Evolutionary conservation across 1,140 invertebrate genomes (phyloP).

Genomic region (Harlomillsia oculata): DNA sequence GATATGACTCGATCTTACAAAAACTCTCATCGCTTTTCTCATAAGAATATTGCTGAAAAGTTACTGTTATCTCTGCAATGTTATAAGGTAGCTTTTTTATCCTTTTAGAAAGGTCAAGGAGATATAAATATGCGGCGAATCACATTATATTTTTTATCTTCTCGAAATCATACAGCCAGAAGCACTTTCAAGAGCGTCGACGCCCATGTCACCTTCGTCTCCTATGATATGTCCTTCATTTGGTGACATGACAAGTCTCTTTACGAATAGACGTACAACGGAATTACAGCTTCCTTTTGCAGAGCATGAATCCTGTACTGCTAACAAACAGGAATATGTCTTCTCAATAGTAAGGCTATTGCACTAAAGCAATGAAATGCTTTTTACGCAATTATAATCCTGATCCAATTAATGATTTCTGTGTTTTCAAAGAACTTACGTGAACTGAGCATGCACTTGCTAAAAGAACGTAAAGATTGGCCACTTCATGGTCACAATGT

Average conservation of each 20-base stretch:
- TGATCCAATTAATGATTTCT: background rate
- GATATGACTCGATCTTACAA: slow-evolving; percentile 47
- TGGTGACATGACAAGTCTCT: slow-evolving; percentile 44
- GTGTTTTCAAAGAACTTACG: slow-evolving; percentile 55
- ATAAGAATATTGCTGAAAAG: slow-evolving; percentile 39
- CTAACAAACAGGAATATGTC: slow-evolving; percentile 74
- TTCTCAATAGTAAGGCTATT: slow-evolving; percentile 61
- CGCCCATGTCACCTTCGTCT: slow-evolving; percentile 63
- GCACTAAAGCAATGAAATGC: too few relatives aligned
- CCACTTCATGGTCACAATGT: slow-evolving; percentile 68
- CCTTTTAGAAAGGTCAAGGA: background rate
- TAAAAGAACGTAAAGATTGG: slow-evolving; percentile 49
- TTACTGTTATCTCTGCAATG: slow-evolving; percentile 57
- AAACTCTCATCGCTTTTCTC: slow-evolving; percentile 19
- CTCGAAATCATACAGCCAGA: slow-evolving; percentile 54
- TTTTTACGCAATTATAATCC: background rate
- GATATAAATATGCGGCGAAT: background rate
- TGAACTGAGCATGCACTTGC: slow-evolving; percentile 67
- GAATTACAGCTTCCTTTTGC: slow-evolving; percentile 56
- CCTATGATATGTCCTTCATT: slow-evolving; percentile 43
- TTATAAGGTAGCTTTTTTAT: slow-evolving; percentile 43
- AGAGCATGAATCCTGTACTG: slow-evolving; percentile 72
- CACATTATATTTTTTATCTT: background rate
- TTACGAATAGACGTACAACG: slow-evolving; percentile 29
- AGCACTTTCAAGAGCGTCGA: slow-evolving; percentile 68